phyloP scores from a whole-genome alignment of 2,113 vertebrate species.

The Nasalis larvatus region DNA sequence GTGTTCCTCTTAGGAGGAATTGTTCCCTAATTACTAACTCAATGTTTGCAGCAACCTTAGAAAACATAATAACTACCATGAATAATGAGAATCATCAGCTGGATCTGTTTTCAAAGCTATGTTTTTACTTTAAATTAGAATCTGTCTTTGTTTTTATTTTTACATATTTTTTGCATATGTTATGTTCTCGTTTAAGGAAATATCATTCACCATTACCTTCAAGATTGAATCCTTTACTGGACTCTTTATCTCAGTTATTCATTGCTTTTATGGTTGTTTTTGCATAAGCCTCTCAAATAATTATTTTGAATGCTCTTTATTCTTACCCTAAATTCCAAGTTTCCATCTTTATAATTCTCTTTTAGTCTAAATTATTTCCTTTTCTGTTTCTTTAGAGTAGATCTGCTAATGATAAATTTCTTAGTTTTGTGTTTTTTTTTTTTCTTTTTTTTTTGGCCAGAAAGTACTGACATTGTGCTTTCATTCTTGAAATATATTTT shows the following conservation, averaged over 20 bases:
- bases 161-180: neutral
- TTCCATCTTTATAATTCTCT: neutral
- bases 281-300: neutral
- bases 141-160: neutral
- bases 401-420: neutral
- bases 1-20: neutral
- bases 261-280: neutral
- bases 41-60: neutral
- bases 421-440: neutral
- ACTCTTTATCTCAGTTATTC: neutral
- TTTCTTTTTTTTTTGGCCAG: neutral
- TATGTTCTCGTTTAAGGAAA: neutral
- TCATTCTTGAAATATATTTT: neutral
- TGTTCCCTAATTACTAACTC: neutral
- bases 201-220: neutral
- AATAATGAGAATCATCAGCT: neutral
- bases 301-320: neutral
- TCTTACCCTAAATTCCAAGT: neutral
- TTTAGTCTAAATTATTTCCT: neutral
- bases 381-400: neutral
- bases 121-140: neutral
- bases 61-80: neutral
- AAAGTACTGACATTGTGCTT: neutral
- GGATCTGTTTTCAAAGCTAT: neutral
- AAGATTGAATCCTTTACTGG: neutral